These are phyloP conservation scores for Phoenoteleia sp. DNA, from an alignment of 2,888 invertebrate species.

Conservation along the genomic window DNA sequence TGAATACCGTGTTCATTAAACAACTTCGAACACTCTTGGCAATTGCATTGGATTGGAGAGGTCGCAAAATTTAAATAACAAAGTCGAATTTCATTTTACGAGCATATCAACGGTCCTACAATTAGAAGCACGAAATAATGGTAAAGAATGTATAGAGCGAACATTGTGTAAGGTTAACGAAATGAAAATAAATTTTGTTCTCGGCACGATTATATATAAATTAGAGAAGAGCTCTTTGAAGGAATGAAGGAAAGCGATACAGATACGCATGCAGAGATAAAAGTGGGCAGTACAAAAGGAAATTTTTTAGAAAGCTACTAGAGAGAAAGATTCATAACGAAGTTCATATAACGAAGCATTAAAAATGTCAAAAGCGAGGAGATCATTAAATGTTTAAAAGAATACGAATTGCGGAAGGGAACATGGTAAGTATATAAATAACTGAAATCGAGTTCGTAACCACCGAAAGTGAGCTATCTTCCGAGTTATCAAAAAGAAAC, in stretches of 20 bases:
- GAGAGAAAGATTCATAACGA: neutral
- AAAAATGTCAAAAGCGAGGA: neutral
- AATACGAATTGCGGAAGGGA: neutral
- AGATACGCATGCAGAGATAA: neutral
- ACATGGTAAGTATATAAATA: neutral
- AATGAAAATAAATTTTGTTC: neutral
- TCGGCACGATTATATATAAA: no score
- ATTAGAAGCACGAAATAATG: neutral
- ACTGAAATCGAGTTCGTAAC: neutral
- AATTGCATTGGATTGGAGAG: neutral
- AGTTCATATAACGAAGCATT: neutral
- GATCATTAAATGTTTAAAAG: neutral
- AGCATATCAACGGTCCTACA: neutral
- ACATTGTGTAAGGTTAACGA: neutral
- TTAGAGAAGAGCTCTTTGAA: neutral
- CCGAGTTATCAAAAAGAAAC: no score
- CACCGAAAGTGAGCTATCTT: no score
- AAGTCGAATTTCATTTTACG: neutral
- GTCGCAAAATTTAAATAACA: neutral
- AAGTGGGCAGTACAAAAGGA: neutral
- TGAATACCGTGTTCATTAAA: neutral
- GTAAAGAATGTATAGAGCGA: neutral
- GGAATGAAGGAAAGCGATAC: neutral
- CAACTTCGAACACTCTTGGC: neutral
- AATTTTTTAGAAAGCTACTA: neutral